Evolutionary conservation across 2,888 invertebrate species (phyloP), one percentile per base, ranked within the genome.

Genomic region (Vesta saturnalis): DNA sequence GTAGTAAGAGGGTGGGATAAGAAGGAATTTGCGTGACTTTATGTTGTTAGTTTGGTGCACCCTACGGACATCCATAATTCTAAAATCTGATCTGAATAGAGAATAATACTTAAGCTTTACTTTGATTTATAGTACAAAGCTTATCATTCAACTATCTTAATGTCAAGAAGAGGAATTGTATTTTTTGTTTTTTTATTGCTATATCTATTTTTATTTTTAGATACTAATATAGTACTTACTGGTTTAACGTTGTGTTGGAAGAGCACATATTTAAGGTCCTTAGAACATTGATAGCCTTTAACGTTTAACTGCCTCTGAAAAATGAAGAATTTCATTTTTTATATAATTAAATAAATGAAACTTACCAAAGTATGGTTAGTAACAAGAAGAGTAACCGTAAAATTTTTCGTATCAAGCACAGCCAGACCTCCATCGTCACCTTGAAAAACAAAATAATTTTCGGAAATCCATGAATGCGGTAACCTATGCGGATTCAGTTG

Each of bases 171-270:
- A 49, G 8, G 8, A 43, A n/a, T 49, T 8, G n/a, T n/a, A n/a
- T n/a, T n/a, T n/a, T n/a, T n/a, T n/a, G 2, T 15, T 49, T 49
- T 18, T 49, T 49, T 49, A 18, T 49, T 8, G 8, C 5, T 10
- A 39, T 19, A 58, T 35, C 8, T 19, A 18, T 58, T 21, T 14
- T 59, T 19, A 6, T n/a, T 14, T 15, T 60, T 52, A 54, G 12
- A 47, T 3, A 47, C 23, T 18, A 30, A 46, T 18, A 16, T 67
- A 43, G 3, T 74, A 86, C 88, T 88, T 87, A 95, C 95, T 89
- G 92, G 90, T 86, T 94, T 93, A 85, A 94, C 91, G 86, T 94
- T 93, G 88, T 94, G 94, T 86, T 92, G 91, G 86, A 95, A 93
- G 80, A 95, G 89, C 82, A 95, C 94, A 85, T 91, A 95, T 83